Percentiles rank a stretch among this genome's conserved stretches.
phyloP scores from a whole-genome alignment of 2,888 invertebrate genomes.

The Acanthosepion lycidas region DNA sequence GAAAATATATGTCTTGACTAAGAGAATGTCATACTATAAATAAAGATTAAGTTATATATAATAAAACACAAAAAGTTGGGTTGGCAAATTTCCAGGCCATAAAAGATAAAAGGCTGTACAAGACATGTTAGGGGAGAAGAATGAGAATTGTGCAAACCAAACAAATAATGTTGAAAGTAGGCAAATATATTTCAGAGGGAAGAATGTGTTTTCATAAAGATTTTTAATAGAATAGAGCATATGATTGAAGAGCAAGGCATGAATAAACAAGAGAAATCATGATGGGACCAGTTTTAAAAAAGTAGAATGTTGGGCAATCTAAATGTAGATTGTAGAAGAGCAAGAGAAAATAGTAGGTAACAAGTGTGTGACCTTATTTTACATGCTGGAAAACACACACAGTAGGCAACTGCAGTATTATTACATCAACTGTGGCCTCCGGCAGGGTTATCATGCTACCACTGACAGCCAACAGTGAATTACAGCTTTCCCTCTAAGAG shows the following conservation, averaged over 20 bases:
- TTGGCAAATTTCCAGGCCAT: too few species aligned
- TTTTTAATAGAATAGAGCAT: not conserved
- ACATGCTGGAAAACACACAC: not conserved
- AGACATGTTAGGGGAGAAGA: not conserved
- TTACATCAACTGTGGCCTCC: slow-evolving; percentile 22
- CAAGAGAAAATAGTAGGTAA: not conserved
- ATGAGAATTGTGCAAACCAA: not conserved
- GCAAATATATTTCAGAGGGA: not conserved
- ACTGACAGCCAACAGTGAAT: slow-evolving; percentile 33
- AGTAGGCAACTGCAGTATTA: slow-evolving; percentile 33
- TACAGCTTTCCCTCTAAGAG: slow-evolving; percentile 4
- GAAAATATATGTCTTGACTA: too few species aligned
- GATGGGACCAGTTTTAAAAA: not conserved
- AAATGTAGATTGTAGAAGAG: not conserved
- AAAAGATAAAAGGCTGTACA: too few species aligned
- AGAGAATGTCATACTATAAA: too few species aligned
- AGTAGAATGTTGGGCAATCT: not conserved
- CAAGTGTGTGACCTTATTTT: slow-evolving; percentile 13
- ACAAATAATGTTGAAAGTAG: not conserved
- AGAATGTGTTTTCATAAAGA: not conserved
- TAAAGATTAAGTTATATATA: too few species aligned
- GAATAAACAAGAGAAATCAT: not conserved
- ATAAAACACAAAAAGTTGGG: too few species aligned
- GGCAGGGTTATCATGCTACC: not conserved
- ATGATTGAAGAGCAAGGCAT: not conserved